Evolutionary conservation across 2,797 vertebrate genomes (phyloP).

Genomic region (Protonibea diacanthus): DNA sequence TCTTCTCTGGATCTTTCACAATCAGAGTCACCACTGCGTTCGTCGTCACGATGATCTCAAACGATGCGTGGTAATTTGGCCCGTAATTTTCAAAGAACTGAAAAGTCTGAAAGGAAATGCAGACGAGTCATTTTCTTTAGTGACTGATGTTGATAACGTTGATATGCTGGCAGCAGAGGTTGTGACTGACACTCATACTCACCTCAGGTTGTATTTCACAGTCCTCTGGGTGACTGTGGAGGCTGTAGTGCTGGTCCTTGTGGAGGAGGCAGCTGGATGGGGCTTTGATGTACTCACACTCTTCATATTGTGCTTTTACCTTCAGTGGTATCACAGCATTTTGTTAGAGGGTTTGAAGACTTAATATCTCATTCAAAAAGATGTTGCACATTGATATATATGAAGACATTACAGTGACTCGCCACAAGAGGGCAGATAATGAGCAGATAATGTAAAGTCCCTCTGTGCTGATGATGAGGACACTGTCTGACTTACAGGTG

Average conservation of each 20-base stretch:
- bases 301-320: conserved; percentile 25
- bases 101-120: conserved; percentile 5
- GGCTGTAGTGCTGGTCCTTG: conserved; percentile 23
- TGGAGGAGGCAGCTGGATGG: conserved; percentile 19
- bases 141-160: not conserved
- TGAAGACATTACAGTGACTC: not conserved
- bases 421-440: not conserved
- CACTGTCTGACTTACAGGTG: not conserved
- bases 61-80: conserved; percentile 35
- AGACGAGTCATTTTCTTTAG: not conserved
- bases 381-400: not conserved
- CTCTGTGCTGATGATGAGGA: not conserved
- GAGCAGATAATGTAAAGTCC: not conserved
- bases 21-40: no score
- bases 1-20: no score
- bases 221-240: conserved; percentile 11
- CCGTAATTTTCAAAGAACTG: conserved; percentile 18
- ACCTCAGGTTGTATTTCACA: conserved; percentile 41
- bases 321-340: conserved; percentile 17
- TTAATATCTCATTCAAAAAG: not conserved
- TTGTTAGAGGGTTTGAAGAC: no score
- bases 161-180: not conserved
- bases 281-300: conserved; percentile 5
- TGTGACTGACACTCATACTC: conserved; percentile 4
- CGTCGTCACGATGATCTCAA: conserved; percentile 29